Evolutionary conservation across 2,888 invertebrate genomes (phyloP), one percentile per base, ranked within the genome.

Genomic region (Temnothorax unifasciatus): DNA sequence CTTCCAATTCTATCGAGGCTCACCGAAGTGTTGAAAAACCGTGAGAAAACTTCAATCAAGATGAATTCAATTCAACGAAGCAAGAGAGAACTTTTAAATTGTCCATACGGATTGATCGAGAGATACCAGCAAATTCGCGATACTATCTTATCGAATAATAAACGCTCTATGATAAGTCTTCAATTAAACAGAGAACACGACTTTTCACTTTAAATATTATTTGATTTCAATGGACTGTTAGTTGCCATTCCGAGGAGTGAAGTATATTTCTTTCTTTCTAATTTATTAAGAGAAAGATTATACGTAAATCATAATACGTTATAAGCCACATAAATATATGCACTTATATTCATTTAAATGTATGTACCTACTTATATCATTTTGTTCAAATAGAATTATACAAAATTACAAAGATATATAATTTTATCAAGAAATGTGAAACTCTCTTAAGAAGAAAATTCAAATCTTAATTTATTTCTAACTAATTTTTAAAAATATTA

Each of bases 81-180:
- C 41, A 54, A 77, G 9, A 61, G n/a, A 52, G 52, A 77, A 77
- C 29, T 57, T 57, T 79, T 79, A 29, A 66, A 44, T 57, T 57
- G 44, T 34, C 21, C 21, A 11, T 57, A 8, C 13, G 18, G 5
- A 66, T 66, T 41, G 38, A 68, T 76, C n/a, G 25, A 41, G 6
- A 76, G 4, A 47, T 66, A 52, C 3, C 11, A 44, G 11, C 6
- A 74, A 44, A 25, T 68, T 52, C n/a, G 13, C n/a, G 13, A 44
- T 61, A 61, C 3, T 15, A 52, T 41, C 50, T 76, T 52, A 54
- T 25, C 21, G n/a, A 54, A 68, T 66, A 66, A 52, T 66, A 76
- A 64, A 3, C 13, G 21, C 11, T 47, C 3, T 44, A 54, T 18
- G 1, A 21, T 34, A 54, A 75, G 29, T 59, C 18, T 59, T 52